Conservation (phyloP, 2,797 vertebrate species). For the Pygocentrus nattereri region DNA sequence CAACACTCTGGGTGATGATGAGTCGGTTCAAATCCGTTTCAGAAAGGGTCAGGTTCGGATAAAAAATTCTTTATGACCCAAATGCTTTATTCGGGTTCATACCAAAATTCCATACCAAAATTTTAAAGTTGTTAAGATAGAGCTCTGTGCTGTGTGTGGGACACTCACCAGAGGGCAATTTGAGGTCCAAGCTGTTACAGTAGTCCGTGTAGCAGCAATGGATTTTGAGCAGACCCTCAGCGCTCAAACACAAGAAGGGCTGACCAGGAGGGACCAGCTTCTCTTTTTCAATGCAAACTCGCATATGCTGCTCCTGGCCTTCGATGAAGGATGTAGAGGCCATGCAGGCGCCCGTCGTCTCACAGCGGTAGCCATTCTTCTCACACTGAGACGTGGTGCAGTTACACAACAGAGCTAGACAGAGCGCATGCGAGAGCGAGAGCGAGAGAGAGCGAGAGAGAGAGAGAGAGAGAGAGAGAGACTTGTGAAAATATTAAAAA, state of each 20-base stretch:
- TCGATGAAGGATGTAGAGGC: constrained; percentile 89
- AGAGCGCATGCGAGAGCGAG: not conserved
- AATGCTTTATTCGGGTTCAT: too few species aligned
- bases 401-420: constrained; percentile 87
- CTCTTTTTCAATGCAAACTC: constrained; percentile 87
- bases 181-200: constrained; percentile 93
- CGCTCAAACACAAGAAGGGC: constrained; percentile 91
- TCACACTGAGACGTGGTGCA: constrained; percentile 86
- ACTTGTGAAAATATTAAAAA: constrained; percentile 31
- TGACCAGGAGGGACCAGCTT: constrained; percentile 88
- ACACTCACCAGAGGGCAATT: constrained; percentile 87
- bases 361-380: constrained; percentile 87
- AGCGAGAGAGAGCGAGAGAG: constrained; percentile 11
- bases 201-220: constrained; percentile 94
- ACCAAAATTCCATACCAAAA: too few species aligned
- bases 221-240: constrained; percentile 89
- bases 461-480: constrained; percentile 20
- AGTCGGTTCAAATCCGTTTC: too few species aligned
- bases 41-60: too few species aligned
- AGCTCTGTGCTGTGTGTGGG: not conserved
- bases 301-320: constrained; percentile 84
- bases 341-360: constrained; percentile 92
- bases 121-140: not conserved
- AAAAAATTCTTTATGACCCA: too few species aligned
- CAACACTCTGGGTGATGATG: too few species aligned